Evolutionary conservation across 1,140 invertebrate species (phyloP).

Genomic region (Drosophila erecta): DNA sequence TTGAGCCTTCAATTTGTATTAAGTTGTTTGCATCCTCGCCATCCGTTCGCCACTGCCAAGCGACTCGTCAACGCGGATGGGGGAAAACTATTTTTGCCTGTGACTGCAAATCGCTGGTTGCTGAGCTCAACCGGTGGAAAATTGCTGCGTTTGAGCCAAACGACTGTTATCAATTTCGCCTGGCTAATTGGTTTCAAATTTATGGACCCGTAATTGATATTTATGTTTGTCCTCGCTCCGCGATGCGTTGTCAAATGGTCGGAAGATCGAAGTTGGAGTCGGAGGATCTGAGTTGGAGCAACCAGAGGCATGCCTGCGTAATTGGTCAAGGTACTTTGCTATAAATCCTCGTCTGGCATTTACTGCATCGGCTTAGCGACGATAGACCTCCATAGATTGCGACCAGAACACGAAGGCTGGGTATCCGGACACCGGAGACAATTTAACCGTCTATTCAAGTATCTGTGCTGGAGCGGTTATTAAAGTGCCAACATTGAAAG

Average conservation of each 20-base stretch:
- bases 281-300: neutral
- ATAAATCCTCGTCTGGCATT: constrained; percentile 68
- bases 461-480: constrained; percentile 42
- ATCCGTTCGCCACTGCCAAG: constrained; percentile 20
- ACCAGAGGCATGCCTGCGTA: constrained; percentile 62
- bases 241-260: constrained; percentile 66
- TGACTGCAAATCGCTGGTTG: constrained; percentile 53
- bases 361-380: constrained; percentile 28
- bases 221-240: constrained; percentile 68
- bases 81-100: constrained; percentile 51
- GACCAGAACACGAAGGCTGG: constrained; percentile 5
- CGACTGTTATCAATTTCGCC: constrained; percentile 81
- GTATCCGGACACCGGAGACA: constrained; percentile 22
- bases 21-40: constrained; percentile 71
- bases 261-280: constrained; percentile 18
- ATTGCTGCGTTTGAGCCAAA: constrained; percentile 59
- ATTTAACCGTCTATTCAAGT: constrained; percentile 38
- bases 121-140: constrained; percentile 21
- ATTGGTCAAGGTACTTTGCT: constrained; percentile 75
- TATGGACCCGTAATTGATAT: constrained; percentile 84
- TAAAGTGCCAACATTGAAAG: constrained; percentile 31
- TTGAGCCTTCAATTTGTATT: constrained; percentile 81
- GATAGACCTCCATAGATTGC: constrained; percentile 37
- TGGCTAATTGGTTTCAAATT: constrained; percentile 84
- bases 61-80: constrained; percentile 48